These are phyloP conservation scores for Pseudomyrmex cubaensis DNA, from an alignment of 1,140 invertebrate genomes.

Conservation along the genomic window DNA sequence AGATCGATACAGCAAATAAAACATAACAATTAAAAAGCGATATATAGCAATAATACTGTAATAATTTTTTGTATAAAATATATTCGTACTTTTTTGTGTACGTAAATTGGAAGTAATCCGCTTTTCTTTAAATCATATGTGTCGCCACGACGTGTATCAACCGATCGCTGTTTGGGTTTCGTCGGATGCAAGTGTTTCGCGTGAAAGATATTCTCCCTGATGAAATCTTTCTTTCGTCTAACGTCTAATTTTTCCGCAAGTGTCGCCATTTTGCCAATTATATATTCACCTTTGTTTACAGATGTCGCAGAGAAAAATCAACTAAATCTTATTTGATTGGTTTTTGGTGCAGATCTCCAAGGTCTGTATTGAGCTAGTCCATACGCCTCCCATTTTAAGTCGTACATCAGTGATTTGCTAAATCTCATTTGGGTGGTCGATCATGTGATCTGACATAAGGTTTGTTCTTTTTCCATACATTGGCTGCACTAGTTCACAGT, in stretches of 20 bases:
- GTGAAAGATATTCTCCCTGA: constrained; percentile 86
- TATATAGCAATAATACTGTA: background rate
- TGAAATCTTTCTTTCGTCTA: constrained; percentile 84
- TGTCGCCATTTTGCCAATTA: constrained; percentile 8
- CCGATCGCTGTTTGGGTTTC: constrained; percentile 81
- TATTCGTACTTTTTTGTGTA: constrained; percentile 76
- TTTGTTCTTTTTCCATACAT: too few relatives aligned
- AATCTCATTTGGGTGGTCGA: too few relatives aligned
- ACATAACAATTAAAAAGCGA: background rate
- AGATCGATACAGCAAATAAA: background rate
- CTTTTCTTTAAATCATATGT: constrained; percentile 81
- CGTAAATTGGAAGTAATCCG: constrained; percentile 83
- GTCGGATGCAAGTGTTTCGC: constrained; percentile 85
- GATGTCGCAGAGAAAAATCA: too few relatives aligned
- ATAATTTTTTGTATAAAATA: background rate
- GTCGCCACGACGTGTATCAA: constrained; percentile 83
- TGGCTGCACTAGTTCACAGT: too few relatives aligned
- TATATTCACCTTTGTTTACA: too few relatives aligned
- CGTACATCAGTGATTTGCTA: too few relatives aligned
- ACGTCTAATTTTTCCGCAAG: background rate
- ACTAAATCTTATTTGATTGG: too few relatives aligned
- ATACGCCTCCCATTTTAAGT: too few relatives aligned
- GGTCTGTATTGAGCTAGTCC: too few relatives aligned
- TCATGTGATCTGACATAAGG: too few relatives aligned
- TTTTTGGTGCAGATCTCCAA: too few relatives aligned